Percentiles rank a stretch among this genome's conserved stretches.
These are phyloP conservation scores for Staurois parvus DNA, from an alignment of 2,797 vertebrate genomes.

Conservation along the genomic window DNA sequence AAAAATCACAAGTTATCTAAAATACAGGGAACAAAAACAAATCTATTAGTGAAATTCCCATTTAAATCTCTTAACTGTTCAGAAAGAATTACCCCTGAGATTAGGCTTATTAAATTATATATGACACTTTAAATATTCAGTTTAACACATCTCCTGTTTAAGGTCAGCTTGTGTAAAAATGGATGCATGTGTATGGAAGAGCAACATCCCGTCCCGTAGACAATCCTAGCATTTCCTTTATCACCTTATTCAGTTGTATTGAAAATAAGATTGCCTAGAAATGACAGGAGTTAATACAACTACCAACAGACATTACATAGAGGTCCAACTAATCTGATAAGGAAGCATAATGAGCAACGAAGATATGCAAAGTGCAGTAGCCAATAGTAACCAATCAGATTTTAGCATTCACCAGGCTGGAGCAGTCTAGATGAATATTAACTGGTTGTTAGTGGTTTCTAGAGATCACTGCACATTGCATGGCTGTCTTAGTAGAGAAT, in stretches of 20 bases:
- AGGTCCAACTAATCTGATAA: too few species aligned
- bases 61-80: background rate
- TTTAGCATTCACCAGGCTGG: too few species aligned
- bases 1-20: conserved; percentile 1
- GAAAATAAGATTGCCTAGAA: conserved; percentile 1
- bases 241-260: background rate
- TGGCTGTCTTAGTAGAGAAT: too few species aligned
- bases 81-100: conserved; percentile 16
- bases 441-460: too few species aligned
- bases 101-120: conserved; percentile 47
- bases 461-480: too few species aligned
- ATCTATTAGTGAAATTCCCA: conserved; percentile 18
- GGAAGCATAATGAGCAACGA: too few species aligned
- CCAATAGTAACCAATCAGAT: too few species aligned
- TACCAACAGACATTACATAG: too few species aligned
- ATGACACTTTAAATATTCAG: conserved; percentile 51
- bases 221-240: conserved; percentile 15
- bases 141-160: conserved; percentile 16
- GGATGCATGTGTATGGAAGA: conserved; percentile 47
- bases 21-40: conserved; percentile 9
- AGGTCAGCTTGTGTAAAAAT: conserved; percentile 40
- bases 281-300: conserved; percentile 17
- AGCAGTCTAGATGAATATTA: too few species aligned
- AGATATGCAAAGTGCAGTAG: too few species aligned
- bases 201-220: conserved; percentile 19